Evolutionary conservation across 2,888 invertebrate genomes (phyloP).

Genomic region (Thera obeliscata): DNA sequence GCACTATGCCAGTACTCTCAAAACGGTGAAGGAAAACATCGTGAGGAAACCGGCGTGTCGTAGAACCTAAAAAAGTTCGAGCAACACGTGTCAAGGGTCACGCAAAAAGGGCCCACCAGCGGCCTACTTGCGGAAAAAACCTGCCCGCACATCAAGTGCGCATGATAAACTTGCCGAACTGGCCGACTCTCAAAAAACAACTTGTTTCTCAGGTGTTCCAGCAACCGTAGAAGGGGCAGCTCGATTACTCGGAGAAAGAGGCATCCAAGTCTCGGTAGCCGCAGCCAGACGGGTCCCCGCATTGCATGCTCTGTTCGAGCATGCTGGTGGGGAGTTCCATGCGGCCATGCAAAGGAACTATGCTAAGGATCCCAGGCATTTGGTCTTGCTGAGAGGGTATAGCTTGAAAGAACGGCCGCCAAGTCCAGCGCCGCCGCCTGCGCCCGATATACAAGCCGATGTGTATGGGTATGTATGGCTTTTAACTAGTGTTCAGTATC

Average conservation of each 20-base stretch:
- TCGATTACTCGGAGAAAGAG: slow-evolving; percentile 90
- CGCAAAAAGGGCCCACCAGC: too few relatives aligned
- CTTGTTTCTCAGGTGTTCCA: slow-evolving; percentile 53
- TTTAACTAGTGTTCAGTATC: neutral
- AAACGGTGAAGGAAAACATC: too few relatives aligned
- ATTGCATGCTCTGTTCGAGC: slow-evolving; percentile 94
- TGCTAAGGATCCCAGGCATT: slow-evolving; percentile 93
- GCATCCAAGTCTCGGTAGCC: slow-evolving; percentile 93
- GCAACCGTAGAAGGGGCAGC: slow-evolving; percentile 93
- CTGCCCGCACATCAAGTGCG: too few relatives aligned
- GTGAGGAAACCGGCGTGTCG: too few relatives aligned
- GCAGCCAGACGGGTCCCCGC: slow-evolving; percentile 95
- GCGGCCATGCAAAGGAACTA: slow-evolving; percentile 94
- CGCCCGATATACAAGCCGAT: slow-evolving; percentile 72
- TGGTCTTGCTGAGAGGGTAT: slow-evolving; percentile 91
- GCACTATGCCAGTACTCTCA: too few relatives aligned
- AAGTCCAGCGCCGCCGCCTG: slow-evolving; percentile 85
- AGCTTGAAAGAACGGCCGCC: slow-evolving; percentile 88
- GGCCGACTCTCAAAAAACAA: neutral
- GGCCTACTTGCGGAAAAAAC: too few relatives aligned
- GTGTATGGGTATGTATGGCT: slow-evolving; percentile 63
- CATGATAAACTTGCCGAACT: too few relatives aligned
- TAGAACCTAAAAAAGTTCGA: too few relatives aligned
- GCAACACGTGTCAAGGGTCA: too few relatives aligned
- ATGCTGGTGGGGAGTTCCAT: slow-evolving; percentile 93